Evolutionary conservation across 2,113 vertebrate species (phyloP).

Genomic region (Holacanthus passer): DNA sequence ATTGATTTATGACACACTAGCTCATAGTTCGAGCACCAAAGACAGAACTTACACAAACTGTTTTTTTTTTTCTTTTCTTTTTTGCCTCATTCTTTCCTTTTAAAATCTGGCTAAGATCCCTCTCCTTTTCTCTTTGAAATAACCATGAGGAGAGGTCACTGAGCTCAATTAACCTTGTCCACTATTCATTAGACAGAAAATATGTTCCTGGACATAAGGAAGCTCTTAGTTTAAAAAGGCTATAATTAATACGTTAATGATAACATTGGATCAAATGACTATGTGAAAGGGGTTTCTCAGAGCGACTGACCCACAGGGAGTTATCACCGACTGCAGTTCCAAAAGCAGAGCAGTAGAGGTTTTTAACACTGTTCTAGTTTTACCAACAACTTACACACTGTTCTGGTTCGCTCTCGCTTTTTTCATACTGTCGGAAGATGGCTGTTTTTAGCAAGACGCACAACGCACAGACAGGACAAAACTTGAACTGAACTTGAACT

Average conservation of each 20-base stretch:
- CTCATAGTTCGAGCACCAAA: not conserved
- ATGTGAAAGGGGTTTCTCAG: not conserved
- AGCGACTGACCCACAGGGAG: not conserved
- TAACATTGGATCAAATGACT: not conserved
- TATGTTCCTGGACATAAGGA: no score
- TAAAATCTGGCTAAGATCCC: not conserved
- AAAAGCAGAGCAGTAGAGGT: no score
- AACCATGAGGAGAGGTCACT: not conserved
- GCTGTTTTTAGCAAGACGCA: not conserved
- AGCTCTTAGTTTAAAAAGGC: no score
- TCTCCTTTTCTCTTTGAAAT: not conserved
- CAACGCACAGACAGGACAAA: no score
- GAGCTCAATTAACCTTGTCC: not conserved
- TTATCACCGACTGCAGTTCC: not conserved
- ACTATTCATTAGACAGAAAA: conserved; percentile 1
- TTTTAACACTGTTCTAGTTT: no score
- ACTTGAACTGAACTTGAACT: no score
- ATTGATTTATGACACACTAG: not conserved
- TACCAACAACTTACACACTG: not conserved
- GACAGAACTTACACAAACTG: not conserved
- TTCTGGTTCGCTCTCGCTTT: not conserved
- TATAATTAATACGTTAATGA: no score
- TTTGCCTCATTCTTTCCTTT: not conserved
- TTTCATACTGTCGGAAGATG: not conserved
- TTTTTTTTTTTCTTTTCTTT: not conserved